Percentiles rank a stretch among this genome's conserved stretches.
Conservation (phyloP, 2,888 invertebrate species). For the Aporophyla nigra region DNA sequence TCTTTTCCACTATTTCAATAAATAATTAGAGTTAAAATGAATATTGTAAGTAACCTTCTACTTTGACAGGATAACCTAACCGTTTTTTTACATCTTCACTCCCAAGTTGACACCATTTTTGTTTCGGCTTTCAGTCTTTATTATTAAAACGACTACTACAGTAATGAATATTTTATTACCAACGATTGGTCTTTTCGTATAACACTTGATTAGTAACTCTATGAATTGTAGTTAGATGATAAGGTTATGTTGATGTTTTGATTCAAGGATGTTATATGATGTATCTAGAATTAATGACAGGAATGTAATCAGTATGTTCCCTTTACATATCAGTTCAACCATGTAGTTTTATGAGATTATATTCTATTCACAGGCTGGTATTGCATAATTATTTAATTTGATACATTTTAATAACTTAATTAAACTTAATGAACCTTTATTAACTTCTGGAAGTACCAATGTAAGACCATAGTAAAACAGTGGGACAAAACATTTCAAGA, state of each 20-base stretch:
- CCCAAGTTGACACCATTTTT: conserved; percentile 87
- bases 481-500: not conserved
- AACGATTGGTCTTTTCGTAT: conserved; percentile 22
- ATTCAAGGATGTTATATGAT: conserved; percentile 74
- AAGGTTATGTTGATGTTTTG: conserved; percentile 91
- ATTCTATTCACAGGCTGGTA: not conserved
- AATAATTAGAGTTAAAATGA: conserved; percentile 42
- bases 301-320: conserved; percentile 25
- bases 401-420: conserved; percentile 6
- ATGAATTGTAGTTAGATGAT: conserved; percentile 65
- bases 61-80: conserved; percentile 89
- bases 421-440: not conserved
- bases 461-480: not conserved
- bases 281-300: conserved; percentile 53
- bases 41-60: conserved; percentile 80
- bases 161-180: conserved; percentile 34
- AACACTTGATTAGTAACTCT: conserved; percentile 23
- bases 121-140: conserved; percentile 80
- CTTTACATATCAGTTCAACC: not conserved
- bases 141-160: conserved; percentile 68
- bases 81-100: conserved; percentile 71
- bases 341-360: not conserved
- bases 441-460: conserved; percentile 9
- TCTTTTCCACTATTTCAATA: conserved; percentile 28
- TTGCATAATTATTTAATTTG: conserved; percentile 9